These are phyloP conservation scores for Pedetes capensis DNA, from an alignment of 2,113 vertebrate species.

Conservation along the genomic window DNA sequence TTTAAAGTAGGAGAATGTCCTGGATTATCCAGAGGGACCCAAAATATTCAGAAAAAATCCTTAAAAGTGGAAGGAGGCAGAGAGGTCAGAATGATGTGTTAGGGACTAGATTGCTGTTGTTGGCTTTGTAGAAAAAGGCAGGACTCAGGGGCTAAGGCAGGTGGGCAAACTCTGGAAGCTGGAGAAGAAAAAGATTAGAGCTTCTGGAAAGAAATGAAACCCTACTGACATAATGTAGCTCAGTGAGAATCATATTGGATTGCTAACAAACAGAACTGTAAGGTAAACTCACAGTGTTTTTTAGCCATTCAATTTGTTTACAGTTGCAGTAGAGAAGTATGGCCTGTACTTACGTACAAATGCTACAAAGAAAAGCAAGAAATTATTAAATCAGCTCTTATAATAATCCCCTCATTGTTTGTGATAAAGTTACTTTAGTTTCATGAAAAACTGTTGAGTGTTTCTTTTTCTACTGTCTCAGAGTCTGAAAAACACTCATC, in stretches of 20 bases:
- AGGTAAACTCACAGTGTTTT: not conserved
- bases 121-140: not conserved
- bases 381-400: not conserved
- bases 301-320: not conserved
- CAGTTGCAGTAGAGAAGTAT: not conserved
- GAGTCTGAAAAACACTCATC: not conserved
- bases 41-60: not conserved
- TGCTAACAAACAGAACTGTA: not conserved
- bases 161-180: not conserved
- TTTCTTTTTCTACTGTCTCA: not conserved
- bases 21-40: not conserved
- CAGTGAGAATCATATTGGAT: not conserved
- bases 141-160: not conserved
- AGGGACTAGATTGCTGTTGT: not conserved
- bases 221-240: not conserved
- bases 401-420: not conserved
- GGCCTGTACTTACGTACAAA: not conserved
- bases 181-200: not conserved
- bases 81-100: not conserved
- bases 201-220: not conserved
- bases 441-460: not conserved
- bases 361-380: not conserved
- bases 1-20: not conserved
- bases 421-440: not conserved
- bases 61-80: not conserved